Evolutionary conservation across 2,113 vertebrate genomes (phyloP).

Genomic region (Arothron firmamentum): DNA sequence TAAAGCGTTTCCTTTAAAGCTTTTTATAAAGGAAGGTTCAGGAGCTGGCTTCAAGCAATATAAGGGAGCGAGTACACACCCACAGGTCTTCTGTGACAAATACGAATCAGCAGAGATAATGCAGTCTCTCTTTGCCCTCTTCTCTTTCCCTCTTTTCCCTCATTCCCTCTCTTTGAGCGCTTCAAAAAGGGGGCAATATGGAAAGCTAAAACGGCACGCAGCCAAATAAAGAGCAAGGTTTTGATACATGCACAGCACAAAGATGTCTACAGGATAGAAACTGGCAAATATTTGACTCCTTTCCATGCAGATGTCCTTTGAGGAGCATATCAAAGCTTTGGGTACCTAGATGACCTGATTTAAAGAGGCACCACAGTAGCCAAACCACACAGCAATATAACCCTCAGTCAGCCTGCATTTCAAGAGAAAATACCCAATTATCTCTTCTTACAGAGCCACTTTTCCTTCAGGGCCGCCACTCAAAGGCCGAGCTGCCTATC

Average conservation of each 20-base stretch:
- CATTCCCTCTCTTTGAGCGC: constrained; percentile 10
- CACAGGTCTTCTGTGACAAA: constrained; percentile 37
- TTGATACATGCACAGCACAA: constrained; percentile 12
- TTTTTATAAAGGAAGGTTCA: constrained; percentile 38
- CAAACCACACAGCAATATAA: constrained; percentile 22
- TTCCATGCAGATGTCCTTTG: constrained; percentile 5
- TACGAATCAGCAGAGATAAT: constrained; percentile 30
- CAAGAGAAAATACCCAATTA: constrained; percentile 50
- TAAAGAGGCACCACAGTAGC: constrained; percentile 11
- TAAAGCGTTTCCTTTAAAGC: constrained; percentile 54
- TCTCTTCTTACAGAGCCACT: constrained; percentile 54
- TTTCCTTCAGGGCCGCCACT: constrained; percentile 48
- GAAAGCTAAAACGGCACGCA: constrained; percentile 29
- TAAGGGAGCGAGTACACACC: constrained; percentile 31
- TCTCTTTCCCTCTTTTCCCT: constrained; percentile 1
- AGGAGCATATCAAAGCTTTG: background rate
- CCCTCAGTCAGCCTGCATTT: constrained; percentile 46
- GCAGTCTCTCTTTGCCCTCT: constrained; percentile 4
- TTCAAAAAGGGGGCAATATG: constrained; percentile 39
- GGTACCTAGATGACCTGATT: constrained; percentile 5
- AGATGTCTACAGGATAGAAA: constrained; percentile 8
- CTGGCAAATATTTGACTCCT: constrained; percentile 22
- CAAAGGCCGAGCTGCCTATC: constrained; percentile 55
- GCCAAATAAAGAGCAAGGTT: constrained; percentile 18
- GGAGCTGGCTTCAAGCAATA: constrained; percentile 43